Base-by-base conservation (phyloP, 2,888 invertebrate species). In the Metallyticus violacea region DNA sequence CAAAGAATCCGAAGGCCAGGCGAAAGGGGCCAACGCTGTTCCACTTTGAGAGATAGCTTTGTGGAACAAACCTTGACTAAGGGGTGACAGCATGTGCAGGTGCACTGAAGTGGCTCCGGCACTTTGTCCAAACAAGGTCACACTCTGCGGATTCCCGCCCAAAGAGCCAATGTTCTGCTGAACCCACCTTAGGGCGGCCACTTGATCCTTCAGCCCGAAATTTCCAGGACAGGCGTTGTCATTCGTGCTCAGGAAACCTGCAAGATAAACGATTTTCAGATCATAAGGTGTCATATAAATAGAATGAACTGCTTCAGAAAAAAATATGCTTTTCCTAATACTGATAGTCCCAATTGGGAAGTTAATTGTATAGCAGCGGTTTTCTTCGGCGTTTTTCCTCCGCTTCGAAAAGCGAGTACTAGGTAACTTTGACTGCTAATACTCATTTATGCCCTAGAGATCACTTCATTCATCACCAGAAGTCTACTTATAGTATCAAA, bases 21-120 rank as follows among this genome's bases (percentile, higher is more conserved):
- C 86, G 95, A 95, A 96, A 0, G 94, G 94, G 88, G 94, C 94
- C 79, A 95, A 91, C 0, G 95, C 94, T 0, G 95, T 95, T 0
- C 96, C 96, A 84, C 96, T 96, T 90, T 96, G 95, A 0, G 96
- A 94, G 88, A 97, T 96, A 1, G 93, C 96, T 86, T 94, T 94
- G 89, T 96, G 95, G 89, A 96, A 95, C n/a, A 96, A 90, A 87
- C 95, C 86, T 26, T 22, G 9, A 6, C 81, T 82, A 77, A 87
- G 85, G 3, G 85, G 85, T 7, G 87, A 87, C 81, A 87, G 30
- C 40, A 87, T 82, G 26, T 87, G 87, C 5, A 81, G 40, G 30
- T 87, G 87, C 26, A 87, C 87, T 40, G 77, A 22, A n/a, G 85
- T 28, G n/a, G 40, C 85, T 15, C 87, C 87, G n/a, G 87, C 87